Base-by-base conservation (phyloP, 2,113 vertebrate species). In the Cettia cetti region DNA sequence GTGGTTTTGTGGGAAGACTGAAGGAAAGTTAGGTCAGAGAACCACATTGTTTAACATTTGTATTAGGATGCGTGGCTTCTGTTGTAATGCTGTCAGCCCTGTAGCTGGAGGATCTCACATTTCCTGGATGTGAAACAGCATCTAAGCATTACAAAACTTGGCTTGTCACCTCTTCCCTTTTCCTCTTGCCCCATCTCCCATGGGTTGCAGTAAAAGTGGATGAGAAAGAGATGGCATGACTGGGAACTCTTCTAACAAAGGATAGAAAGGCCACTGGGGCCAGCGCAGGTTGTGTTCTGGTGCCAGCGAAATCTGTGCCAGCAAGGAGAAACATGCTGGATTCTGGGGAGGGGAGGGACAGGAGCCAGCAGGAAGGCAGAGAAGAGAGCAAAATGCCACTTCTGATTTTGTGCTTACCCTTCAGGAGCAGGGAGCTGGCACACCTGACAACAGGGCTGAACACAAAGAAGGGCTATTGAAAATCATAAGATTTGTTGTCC, bases 1-100 rank as follows among this genome's bases (percentile, higher is more conserved):
- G 92, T 91, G 94, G 94, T 95, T 96, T 95, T 95, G 90, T 95
- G 92, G 94, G 88, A 91, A 94, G 91, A 50, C 45, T 82, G 68
- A 85, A 87, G 75, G 47, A 69, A 94, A 91, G 19, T 87, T 88
- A 88, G 85, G 85, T 95, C 52, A 66, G 39, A 94, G 84, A 82
- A 93, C 50, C 60, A 52, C 2, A 5, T 33, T 86, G 54, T 91
- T 76, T 76, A 79, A 91, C 84, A 88, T 72, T 87, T 59, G 39
- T 94, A 90, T 90, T 63, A 74, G 90, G 68, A 88, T 77, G 33
- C 1, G 0, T 64, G 59, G 63, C 82, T 94, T 93, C 54, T 77
- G 88, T 63, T 94, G 66, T 2, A 7, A 83, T 86, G 66, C 56
- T 90, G 77, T 90, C 75, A 92, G 37, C 44, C 78, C 39, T 47